Conservation (phyloP, 2,888 invertebrate genomes). For the Drosophila lutescens region DNA sequence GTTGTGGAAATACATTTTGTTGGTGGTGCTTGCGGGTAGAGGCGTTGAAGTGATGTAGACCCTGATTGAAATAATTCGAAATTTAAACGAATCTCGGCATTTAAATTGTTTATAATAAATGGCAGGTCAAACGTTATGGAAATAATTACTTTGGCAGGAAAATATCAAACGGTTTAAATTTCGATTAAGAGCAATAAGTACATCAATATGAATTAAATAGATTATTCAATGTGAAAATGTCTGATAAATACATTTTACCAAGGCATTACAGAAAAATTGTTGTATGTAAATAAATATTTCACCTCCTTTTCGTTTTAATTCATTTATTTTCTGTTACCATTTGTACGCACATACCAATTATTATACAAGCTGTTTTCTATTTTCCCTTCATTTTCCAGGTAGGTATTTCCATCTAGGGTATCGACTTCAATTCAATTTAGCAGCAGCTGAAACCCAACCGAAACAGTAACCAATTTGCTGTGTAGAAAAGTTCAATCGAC, state of each 20-base stretch:
- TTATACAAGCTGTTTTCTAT: background rate
- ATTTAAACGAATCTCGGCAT: conserved; percentile 34
- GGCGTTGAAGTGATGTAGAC: background rate
- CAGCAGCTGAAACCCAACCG: conserved; percentile 1
- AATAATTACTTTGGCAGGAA: conserved; percentile 23
- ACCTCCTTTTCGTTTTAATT: background rate
- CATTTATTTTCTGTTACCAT: too few species aligned
- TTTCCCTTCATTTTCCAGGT: background rate
- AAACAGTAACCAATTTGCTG: conserved; percentile 8
- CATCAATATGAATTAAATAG: conserved; percentile 4
- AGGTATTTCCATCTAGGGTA: background rate
- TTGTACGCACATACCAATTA: background rate
- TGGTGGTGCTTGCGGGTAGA: conserved; percentile 1
- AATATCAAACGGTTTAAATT: conserved; percentile 13
- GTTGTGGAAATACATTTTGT: conserved; percentile 37
- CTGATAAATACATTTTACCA: background rate
- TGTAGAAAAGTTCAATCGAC: conserved; percentile 17
- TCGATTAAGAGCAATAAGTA: background rate
- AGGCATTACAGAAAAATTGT: background rate
- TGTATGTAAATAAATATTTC: too few species aligned
- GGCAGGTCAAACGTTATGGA: conserved; percentile 26
- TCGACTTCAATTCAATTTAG: conserved; percentile 2
- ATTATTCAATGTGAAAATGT: conserved; percentile 2
- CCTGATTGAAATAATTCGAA: conserved; percentile 37
- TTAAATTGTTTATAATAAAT: conserved; percentile 30